Conservation (phyloP, 2,797 vertebrate species). For the Halcyon leucocephala region DNA sequence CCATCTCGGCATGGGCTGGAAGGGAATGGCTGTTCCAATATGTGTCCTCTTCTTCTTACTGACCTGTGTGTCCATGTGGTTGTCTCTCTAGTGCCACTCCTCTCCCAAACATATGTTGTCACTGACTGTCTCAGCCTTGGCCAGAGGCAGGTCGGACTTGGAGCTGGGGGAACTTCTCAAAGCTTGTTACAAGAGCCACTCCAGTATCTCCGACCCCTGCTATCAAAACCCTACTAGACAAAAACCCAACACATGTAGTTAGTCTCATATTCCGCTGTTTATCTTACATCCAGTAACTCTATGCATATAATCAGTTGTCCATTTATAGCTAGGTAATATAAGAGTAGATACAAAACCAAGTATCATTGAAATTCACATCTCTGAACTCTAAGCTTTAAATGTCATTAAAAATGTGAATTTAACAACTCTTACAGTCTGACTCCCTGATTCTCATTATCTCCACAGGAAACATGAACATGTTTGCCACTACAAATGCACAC, state of each 20-base stretch:
- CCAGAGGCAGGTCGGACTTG: background rate
- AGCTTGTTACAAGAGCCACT: background rate
- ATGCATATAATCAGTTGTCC: background rate
- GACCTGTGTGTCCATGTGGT: background rate
- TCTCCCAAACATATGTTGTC: background rate
- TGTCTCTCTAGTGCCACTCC: background rate
- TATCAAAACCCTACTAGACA: background rate
- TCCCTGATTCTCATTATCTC: background rate
- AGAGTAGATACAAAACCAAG: background rate
- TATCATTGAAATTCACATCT: background rate
- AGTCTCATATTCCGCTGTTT: background rate
- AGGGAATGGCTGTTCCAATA: background rate
- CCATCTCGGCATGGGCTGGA: background rate
- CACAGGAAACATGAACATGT: background rate
- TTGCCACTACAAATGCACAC: background rate
- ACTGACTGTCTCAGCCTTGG: background rate
- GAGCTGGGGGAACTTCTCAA: background rate
- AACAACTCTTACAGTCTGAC: background rate
- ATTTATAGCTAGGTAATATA: background rate
- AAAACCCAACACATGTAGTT: background rate
- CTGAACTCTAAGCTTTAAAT: background rate
- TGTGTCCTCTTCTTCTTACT: background rate
- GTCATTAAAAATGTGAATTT: background rate
- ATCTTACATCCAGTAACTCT: background rate
- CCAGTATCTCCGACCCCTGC: background rate